These are phyloP conservation scores for Hydrozoanthus gracilis DNA, from an alignment of 92 coral and sea anemone species.

Conservation along the genomic window DNA sequence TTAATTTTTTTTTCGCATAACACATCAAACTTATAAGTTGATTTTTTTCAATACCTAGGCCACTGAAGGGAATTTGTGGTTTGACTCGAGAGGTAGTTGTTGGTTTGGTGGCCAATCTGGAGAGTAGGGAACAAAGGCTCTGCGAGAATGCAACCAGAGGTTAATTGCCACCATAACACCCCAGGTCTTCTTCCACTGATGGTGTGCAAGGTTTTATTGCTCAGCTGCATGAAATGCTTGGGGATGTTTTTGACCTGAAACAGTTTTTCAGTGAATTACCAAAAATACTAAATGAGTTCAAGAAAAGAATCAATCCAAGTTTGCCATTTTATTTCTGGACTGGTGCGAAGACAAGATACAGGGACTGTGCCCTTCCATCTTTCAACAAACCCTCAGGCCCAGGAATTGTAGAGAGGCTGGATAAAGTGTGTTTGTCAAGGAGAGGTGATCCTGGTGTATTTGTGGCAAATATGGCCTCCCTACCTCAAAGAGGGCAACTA, in stretches of 20 bases:
- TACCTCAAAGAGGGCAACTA: constrained; percentile 28
- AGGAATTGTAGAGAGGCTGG: constrained; percentile 47
- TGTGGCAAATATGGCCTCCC: constrained; percentile 59
- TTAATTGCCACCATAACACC: constrained; percentile 72
- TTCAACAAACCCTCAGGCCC: constrained; percentile 70
- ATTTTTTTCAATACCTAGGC: constrained; percentile 59
- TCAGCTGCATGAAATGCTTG: constrained; percentile 69
- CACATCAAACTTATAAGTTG: no score
- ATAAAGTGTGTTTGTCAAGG: constrained; percentile 48
- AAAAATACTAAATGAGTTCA: constrained; percentile 73
- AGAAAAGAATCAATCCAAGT: constrained; percentile 62
- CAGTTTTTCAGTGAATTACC: constrained; percentile 65
- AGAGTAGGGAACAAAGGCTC: constrained; percentile 62
- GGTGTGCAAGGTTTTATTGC: constrained; percentile 73
- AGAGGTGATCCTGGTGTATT: constrained; percentile 70
- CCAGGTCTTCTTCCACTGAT: constrained; percentile 75
- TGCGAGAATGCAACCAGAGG: constrained; percentile 52
- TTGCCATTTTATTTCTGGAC: constrained; percentile 73
- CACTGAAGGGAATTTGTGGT: constrained; percentile 74
- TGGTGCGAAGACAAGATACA: constrained; percentile 63
- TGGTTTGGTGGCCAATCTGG: constrained; percentile 68
- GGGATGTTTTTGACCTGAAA: constrained; percentile 62
- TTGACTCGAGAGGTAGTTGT: constrained; percentile 67
- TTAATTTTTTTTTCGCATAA: constrained; percentile 10
- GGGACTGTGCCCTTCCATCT: constrained; percentile 67